phyloP scores from a whole-genome alignment of 2,797 vertebrate genomes.

The Columba guinea region DNA sequence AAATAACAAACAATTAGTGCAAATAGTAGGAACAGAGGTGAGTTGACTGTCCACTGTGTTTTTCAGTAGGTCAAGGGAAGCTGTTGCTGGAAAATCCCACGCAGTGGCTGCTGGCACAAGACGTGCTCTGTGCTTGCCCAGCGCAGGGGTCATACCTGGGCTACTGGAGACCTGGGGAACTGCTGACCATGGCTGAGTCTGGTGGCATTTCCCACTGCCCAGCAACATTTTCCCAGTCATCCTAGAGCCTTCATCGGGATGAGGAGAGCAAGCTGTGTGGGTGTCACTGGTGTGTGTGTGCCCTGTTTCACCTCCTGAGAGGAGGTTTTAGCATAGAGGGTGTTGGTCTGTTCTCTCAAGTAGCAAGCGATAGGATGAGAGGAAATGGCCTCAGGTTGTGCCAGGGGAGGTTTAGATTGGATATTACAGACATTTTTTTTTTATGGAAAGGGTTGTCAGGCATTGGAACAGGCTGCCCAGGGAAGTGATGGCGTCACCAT shows the following conservation, averaged over 20 bases:
- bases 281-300: rapidly evolving
- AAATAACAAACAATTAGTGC: not conserved
- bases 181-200: not conserved
- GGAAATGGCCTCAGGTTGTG: too few species aligned
- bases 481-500: too few species aligned
- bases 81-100: not conserved
- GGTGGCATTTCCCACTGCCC: not conserved
- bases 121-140: not conserved
- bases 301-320: not conserved
- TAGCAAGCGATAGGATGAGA: too few species aligned
- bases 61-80: not conserved
- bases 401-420: too few species aligned
- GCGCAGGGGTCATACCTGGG: rapidly evolving
- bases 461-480: too few species aligned
- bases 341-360: too few species aligned
- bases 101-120: not conserved
- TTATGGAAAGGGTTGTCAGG: too few species aligned
- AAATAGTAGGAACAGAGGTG: not conserved
- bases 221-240: rapidly evolving
- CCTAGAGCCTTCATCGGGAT: not conserved
- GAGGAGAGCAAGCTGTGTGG: not conserved
- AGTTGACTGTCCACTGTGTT: too few species aligned
- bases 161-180: not conserved
- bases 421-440: too few species aligned
- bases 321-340: too few species aligned